Conservation (phyloP, 2,888 invertebrate species). For the Pachydiplax longipennis region DNA sequence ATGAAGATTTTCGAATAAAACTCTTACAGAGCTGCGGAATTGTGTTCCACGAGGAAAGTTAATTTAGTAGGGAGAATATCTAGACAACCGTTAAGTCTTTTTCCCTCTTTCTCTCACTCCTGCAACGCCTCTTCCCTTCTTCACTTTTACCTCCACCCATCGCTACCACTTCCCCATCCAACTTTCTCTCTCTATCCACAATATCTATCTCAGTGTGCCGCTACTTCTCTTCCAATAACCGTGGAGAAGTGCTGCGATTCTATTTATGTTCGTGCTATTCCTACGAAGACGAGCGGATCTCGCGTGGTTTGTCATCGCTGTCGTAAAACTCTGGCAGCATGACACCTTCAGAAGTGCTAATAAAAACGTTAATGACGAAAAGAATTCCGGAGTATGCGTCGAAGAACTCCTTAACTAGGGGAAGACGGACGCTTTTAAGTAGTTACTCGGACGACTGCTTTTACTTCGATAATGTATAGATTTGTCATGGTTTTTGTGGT, state of each 20-base stretch:
- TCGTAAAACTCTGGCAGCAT: not conserved
- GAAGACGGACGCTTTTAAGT: not conserved
- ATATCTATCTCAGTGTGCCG: not conserved
- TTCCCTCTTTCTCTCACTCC: not conserved
- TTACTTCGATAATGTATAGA: not conserved
- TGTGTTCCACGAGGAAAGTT: too few species aligned
- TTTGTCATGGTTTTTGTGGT: not conserved
- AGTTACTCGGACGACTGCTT: not conserved
- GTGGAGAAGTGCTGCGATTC: not conserved
- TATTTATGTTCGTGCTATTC: not conserved
- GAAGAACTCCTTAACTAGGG: not conserved
- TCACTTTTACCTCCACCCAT: not conserved
- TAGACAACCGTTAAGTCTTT: not conserved
- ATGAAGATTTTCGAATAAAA: too few species aligned
- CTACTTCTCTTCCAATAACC: not conserved
- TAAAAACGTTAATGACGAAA: not conserved
- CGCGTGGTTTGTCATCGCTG: not conserved
- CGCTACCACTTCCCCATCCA: not conserved
- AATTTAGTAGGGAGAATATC: too few species aligned
- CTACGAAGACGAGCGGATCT: not conserved
- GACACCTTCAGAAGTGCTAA: not conserved
- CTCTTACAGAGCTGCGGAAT: too few species aligned
- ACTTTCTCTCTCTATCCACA: not conserved
- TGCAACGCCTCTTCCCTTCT: not conserved
- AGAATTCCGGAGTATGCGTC: not conserved